phyloP scores from a whole-genome alignment of 1,140 invertebrate genomes.

The Drosophila orena region DNA sequence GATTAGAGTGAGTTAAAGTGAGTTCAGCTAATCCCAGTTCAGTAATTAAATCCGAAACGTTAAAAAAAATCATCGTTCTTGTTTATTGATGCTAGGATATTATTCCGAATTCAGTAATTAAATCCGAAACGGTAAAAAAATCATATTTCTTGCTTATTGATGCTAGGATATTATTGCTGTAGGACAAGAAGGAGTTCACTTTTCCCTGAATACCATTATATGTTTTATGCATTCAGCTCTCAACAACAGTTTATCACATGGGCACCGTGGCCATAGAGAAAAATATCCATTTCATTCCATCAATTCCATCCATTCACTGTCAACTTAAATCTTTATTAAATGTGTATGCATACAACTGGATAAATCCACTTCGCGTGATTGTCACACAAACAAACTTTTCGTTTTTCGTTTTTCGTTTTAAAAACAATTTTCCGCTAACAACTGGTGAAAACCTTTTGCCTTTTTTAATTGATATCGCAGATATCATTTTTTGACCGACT shows the following conservation, averaged over 20 bases:
- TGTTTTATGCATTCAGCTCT: neutral
- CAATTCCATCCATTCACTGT: constrained; percentile 34
- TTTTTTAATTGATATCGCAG: constrained; percentile 49
- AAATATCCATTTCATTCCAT: constrained; percentile 29
- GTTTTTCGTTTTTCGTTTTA: no score
- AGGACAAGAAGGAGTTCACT: neutral
- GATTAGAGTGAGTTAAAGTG: constrained; percentile 18
- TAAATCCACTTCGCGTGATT: constrained; percentile 32
- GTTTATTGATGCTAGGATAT: no score
- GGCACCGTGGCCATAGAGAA: neutral
- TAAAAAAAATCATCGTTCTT: no score
- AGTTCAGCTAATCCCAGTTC: neutral
- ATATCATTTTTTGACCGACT: constrained; percentile 26
- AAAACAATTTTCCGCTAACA: constrained; percentile 48
- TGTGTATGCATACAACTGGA: constrained; percentile 30
- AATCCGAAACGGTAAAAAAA: neutral
- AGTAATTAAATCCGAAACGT: neutral
- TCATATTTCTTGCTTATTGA: no score
- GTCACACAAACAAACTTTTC: constrained; percentile 23
- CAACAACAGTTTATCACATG: constrained; percentile 22
- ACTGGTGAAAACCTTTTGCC: constrained; percentile 15
- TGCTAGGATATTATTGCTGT: no score
- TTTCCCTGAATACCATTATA: neutral
- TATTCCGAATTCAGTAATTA: neutral
- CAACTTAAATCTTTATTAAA: constrained; percentile 48